Base-by-base conservation (phyloP, 1,140 invertebrate species). In the Lepidurus couesii region DNA sequence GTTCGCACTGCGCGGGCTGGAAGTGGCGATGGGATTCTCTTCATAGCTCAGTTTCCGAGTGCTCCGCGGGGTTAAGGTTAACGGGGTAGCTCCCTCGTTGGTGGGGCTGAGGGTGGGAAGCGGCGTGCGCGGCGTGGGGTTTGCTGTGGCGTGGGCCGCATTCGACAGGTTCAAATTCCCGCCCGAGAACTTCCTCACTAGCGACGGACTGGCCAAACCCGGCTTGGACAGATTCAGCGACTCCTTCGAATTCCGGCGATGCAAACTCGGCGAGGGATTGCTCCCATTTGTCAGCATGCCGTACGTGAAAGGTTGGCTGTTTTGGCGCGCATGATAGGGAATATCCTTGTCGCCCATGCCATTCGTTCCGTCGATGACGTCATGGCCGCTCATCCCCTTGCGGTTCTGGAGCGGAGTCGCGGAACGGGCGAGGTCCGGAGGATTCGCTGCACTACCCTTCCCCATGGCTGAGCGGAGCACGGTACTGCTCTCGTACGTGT, bases 261-360 rank as follows among this genome's bases (percentile, higher is more conserved):
- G 81, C 24, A 80, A 78, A 42, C 76, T 78, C 10, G 79, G 53
- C 74, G 79, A 24, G 45, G 76, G 42, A 34, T 21, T 74, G 73
- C 34, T 74, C 13, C 45, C 76, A 42, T 77, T 65, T n/a, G 7
- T 74, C 16, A 16, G 45, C 75, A 86, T 81, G 74, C 83, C 80
- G 87, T 95, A 95, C 16, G 91, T 92, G 85, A 95, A 95, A 24
- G 93, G 93, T 80, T 91, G 88, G 81, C 91, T 92, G 84, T 92
- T 91, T 76, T 91, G 88, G 75, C 92, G 86, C 78, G 93, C 92
- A 89, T 94, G 93, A 84, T 94, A 95, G 42, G 93, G 92, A 82
- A 92, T 82, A 73, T 82, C 81, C 45, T 81, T 79, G 47, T 65
- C 53, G 16, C 53, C 53, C 53, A 65, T 7, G n/a, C 34, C 43